Evolutionary conservation across 1,140 invertebrate species (phyloP).

Genomic region (Hycleus phaleratus): DNA sequence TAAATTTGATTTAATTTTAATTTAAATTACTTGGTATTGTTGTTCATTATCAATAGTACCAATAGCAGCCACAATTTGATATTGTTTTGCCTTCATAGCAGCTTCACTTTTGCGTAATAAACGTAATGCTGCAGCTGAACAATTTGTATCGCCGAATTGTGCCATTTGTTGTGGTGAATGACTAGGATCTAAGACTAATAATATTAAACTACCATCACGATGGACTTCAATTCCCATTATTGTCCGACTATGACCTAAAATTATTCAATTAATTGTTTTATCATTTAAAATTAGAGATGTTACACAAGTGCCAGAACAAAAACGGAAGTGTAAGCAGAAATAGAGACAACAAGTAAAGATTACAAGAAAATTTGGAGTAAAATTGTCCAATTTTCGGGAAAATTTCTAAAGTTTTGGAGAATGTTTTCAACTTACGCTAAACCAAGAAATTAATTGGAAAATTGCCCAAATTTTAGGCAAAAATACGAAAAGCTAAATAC

Average conservation of each 20-base stretch:
- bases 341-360: too few relatives aligned
- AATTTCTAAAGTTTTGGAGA: too few relatives aligned
- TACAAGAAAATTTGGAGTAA: too few relatives aligned
- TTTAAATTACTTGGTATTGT: constrained; percentile 60
- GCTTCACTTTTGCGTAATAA: constrained; percentile 64
- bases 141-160: constrained; percentile 50
- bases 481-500: too few relatives aligned
- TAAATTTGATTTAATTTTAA: constrained; percentile 14
- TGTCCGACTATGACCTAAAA: constrained; percentile 76
- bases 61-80: constrained; percentile 74
- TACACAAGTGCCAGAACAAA: too few relatives aligned
- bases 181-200: constrained; percentile 82
- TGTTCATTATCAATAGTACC: constrained; percentile 65
- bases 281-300: neutral
- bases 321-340: too few relatives aligned
- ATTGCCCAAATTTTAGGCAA: too few relatives aligned
- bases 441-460: too few relatives aligned
- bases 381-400: too few relatives aligned
- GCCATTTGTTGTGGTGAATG: constrained; percentile 71
- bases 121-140: constrained; percentile 54
- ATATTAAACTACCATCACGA: constrained; percentile 58
- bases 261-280: neutral
- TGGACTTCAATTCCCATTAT: constrained; percentile 80
- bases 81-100: constrained; percentile 74
- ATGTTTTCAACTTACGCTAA: too few relatives aligned